Evolutionary conservation across 1,140 invertebrate genomes (phyloP), one percentile per base, ranked within the genome.

Genomic region (Trigoniulus corallinus): DNA sequence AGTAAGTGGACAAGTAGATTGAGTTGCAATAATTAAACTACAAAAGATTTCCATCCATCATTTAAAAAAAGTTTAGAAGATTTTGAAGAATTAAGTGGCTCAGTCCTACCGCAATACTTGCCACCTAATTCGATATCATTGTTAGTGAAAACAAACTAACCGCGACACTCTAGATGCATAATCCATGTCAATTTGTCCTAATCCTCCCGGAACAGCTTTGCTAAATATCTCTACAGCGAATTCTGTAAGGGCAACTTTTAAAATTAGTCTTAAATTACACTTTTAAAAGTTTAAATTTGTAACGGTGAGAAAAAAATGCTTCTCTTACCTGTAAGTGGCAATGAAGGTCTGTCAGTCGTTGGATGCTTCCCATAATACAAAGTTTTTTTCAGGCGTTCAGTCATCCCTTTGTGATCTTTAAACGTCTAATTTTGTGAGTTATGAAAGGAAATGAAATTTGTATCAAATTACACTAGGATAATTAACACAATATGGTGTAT

Each of bases 281-380:
- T 34, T 34, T 34, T 15, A 34, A 34, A 34, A 34, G 29, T 34
- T 34, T 34, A 15, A 34, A 34, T 34, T 34, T 34, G 29, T 34
- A 34, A 34, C 7, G 7, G 15, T 7, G 29, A 15, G 7, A 15
- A 15, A 34, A 7, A 34, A 34, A 34, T 7, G 7, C 29, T 34
- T 34, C 29, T 34, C 29, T 64, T 64, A 81, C 82, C 81, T 68
- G 83, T 84, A 48, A 86, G 75, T 45, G 83, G 82, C 34, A 88
- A 69, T 61, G 82, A 84, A 15, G 84, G 68, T 51, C 79, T 72
- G 57, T 82, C 78, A 50, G 78, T 74, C 45, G 68, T 68, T 23
- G 82, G 79, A 37, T 81, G 64, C 64, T 80, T 76, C 49, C 82
- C 80, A 72, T 88, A 91, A 64, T 91, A 91, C 3, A 91, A 67